Evolutionary conservation across 2,113 vertebrate genomes (phyloP).

Genomic region (Zosterops japonicus): DNA sequence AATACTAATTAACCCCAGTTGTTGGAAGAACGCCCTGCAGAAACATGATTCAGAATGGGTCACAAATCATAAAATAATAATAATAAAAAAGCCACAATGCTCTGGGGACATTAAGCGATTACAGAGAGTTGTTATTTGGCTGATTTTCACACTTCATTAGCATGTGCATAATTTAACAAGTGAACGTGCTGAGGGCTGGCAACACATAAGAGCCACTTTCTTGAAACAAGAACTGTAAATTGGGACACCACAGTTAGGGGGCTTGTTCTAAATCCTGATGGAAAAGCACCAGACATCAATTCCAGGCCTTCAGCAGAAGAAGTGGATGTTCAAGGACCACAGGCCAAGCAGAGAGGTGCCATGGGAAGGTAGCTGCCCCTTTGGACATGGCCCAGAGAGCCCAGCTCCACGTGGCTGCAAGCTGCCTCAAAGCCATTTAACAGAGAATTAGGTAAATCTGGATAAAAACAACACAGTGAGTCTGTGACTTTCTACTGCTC

Average conservation of each 20-base stretch:
- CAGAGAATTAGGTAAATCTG: background rate
- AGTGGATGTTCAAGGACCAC: rapidly evolving
- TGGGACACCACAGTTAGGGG: slow-evolving; percentile 43
- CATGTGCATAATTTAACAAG: slow-evolving; percentile 83
- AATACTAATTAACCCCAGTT: slow-evolving; percentile 88
- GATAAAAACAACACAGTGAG: background rate
- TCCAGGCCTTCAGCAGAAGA: background rate
- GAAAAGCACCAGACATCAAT: slow-evolving; percentile 14
- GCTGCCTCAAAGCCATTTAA: background rate
- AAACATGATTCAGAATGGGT: slow-evolving; percentile 72
- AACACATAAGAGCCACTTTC: slow-evolving; percentile 63
- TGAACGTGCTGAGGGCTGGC: slow-evolving; percentile 75
- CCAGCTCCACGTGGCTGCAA: background rate
- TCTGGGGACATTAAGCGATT: slow-evolving; percentile 77
- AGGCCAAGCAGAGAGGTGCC: background rate
- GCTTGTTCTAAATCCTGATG: slow-evolving; percentile 1
- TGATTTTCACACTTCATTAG: slow-evolving; percentile 87
- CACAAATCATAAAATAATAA: slow-evolving; percentile 74
- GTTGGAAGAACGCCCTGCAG: slow-evolving; percentile 76
- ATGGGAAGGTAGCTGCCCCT: background rate
- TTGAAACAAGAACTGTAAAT: slow-evolving; percentile 66
- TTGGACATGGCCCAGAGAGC: background rate
- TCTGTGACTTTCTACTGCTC: background rate
- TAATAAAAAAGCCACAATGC: slow-evolving; percentile 61
- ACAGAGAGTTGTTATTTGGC: slow-evolving; percentile 77